These are phyloP conservation scores for Danaus chrysippus DNA, from an alignment of 2,888 invertebrate genomes.

Conservation along the genomic window DNA sequence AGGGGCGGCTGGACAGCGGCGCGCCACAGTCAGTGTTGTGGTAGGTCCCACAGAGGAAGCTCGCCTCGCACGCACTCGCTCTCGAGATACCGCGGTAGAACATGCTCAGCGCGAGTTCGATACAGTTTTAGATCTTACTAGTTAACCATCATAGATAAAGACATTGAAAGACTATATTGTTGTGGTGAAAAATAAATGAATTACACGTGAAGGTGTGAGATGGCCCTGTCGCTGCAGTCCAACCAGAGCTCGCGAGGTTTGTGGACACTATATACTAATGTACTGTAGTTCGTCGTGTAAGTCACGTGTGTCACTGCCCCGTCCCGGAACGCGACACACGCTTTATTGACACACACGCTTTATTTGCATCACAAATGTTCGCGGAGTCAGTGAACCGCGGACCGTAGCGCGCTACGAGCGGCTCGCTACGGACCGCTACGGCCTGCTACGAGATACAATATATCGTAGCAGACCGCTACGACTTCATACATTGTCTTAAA, in stretches of 20 bases:
- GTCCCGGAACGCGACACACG: slow-evolving; percentile 64
- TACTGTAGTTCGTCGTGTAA: slow-evolving; percentile 50
- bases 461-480: slow-evolving; percentile 43
- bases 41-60: slow-evolving; percentile 78
- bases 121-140: neutral
- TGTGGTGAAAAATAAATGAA: slow-evolving; percentile 67
- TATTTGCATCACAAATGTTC: slow-evolving; percentile 72
- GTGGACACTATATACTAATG: slow-evolving; percentile 44
- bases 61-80: slow-evolving; percentile 60
- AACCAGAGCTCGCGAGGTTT: slow-evolving; percentile 78
- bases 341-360: slow-evolving; percentile 75
- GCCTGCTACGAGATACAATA: slow-evolving; percentile 23
- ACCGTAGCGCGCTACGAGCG: slow-evolving; percentile 53
- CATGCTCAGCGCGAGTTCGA: slow-evolving; percentile 45
- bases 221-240: slow-evolving; percentile 79
- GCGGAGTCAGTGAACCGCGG: slow-evolving; percentile 77
- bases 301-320: slow-evolving; percentile 67
- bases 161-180: slow-evolving; percentile 28
- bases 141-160: slow-evolving; percentile 36
- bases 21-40: slow-evolving; percentile 79
- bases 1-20: slow-evolving; percentile 61
- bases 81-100: slow-evolving; percentile 62
- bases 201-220: slow-evolving; percentile 73
- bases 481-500: neutral
- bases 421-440: slow-evolving; percentile 60